A percentile compares a stretch with the other conserved stretches of the same genome.
Evolutionary conservation across 2,888 invertebrate species (phyloP).

Genomic region (Macropis europaea): DNA sequence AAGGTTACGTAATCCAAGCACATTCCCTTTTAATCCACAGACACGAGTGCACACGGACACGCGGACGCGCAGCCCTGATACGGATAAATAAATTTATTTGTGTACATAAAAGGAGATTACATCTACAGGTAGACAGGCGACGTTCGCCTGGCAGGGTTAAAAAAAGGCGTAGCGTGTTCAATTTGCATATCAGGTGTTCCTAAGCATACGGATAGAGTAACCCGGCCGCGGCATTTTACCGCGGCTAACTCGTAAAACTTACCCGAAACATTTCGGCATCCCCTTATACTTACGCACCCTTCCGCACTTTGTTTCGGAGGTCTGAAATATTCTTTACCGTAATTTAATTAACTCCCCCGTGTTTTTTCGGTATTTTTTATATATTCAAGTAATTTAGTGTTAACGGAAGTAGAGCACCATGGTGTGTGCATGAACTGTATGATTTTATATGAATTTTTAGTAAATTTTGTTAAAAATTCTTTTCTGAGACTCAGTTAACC

Average conservation of each 20-base stretch:
- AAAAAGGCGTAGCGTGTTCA: slow-evolving; percentile 19
- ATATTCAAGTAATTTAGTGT: too few species aligned
- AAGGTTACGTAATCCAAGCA: slow-evolving; percentile 20
- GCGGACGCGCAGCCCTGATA: background rate
- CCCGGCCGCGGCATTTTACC: slow-evolving; percentile 1
- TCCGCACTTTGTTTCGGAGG: too few species aligned
- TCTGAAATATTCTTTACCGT: too few species aligned
- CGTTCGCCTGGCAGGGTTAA: background rate
- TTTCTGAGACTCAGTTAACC: too few species aligned
- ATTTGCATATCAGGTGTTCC: slow-evolving; percentile 44
- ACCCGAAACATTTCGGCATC: background rate
- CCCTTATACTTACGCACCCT: background rate
- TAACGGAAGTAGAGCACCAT: too few species aligned
- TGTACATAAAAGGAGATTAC: slow-evolving; percentile 39
- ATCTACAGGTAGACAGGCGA: slow-evolving; percentile 30
- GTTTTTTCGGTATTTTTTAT: too few species aligned
- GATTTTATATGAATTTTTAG: too few species aligned
- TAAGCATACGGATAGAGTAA: slow-evolving; percentile 9
- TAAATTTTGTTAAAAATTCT: too few species aligned
- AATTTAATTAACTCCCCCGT: too few species aligned
- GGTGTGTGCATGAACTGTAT: too few species aligned
- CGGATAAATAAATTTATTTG: slow-evolving; percentile 35
- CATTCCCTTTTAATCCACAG: slow-evolving; percentile 5
- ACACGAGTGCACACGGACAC: background rate
- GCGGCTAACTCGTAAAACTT: background rate